phyloP scores from a whole-genome alignment of 2,888 invertebrate genomes.

The Drosophila putrida region DNA sequence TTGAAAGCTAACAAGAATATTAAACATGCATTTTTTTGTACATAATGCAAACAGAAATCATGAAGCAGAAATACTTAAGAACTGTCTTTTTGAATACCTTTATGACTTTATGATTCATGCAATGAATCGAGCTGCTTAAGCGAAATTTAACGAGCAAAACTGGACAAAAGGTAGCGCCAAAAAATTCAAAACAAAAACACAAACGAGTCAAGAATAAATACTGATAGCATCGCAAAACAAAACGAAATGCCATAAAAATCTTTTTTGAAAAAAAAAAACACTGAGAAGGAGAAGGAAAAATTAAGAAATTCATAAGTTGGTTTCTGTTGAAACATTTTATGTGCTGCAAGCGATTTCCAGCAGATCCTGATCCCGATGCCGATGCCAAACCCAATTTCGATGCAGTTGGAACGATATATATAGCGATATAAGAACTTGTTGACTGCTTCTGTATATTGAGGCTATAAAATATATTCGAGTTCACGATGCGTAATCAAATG shows the following conservation, averaged over 20 bases:
- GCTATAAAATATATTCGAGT: slow-evolving; percentile 12
- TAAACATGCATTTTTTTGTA: not conserved
- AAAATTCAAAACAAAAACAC: slow-evolving; percentile 20
- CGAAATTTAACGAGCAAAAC: slow-evolving; percentile 58
- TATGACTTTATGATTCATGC: slow-evolving; percentile 66
- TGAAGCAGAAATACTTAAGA: slow-evolving; percentile 8
- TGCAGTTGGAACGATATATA: slow-evolving; percentile 36
- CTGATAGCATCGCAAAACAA: slow-evolving; percentile 68
- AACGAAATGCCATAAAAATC: slow-evolving; percentile 68
- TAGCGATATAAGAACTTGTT: slow-evolving; percentile 48
- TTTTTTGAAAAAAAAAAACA: slow-evolving; percentile 8
- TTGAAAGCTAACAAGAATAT: not conserved
- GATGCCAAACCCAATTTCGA: slow-evolving; percentile 15
- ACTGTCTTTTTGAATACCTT: slow-evolving; percentile 36
- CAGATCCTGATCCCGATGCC: slow-evolving; percentile 34
- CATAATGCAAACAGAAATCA: not conserved
- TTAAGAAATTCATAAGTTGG: slow-evolving; percentile 71
- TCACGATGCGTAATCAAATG: slow-evolving; percentile 30
- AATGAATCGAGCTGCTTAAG: slow-evolving; percentile 46
- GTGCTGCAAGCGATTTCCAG: slow-evolving; percentile 42
- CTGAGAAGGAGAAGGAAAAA: slow-evolving; percentile 29
- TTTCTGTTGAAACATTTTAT: slow-evolving; percentile 72
- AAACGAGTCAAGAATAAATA: slow-evolving; percentile 39
- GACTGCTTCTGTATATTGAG: slow-evolving; percentile 18
- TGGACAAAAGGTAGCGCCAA: slow-evolving; percentile 32